A percentile compares a stretch with the other conserved stretches of the same genome.
Evolutionary conservation across 1,140 invertebrate genomes (phyloP).

Genomic region (Hycleus phaleratus): DNA sequence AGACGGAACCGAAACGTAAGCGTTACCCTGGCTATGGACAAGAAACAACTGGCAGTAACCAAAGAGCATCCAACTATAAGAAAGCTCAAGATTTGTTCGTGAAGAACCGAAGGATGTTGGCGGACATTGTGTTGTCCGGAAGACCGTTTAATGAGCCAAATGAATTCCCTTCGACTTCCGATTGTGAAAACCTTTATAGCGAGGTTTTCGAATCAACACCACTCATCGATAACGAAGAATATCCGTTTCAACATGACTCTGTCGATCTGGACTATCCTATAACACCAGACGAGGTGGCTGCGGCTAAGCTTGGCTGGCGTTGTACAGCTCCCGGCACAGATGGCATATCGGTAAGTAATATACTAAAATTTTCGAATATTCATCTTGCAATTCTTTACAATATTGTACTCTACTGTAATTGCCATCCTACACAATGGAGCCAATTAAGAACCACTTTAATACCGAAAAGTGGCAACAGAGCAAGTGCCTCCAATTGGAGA

Average conservation of each 20-base stretch:
- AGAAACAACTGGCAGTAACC: not conserved
- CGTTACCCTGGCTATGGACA: too few species aligned
- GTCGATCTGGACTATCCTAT: too few species aligned
- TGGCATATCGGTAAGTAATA: too few species aligned
- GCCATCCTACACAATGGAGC: not conserved
- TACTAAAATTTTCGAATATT: too few species aligned
- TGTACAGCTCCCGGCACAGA: too few species aligned
- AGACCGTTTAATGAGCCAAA: not conserved
- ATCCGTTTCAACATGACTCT: too few species aligned
- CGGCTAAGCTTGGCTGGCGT: too few species aligned
- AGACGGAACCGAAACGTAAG: too few species aligned
- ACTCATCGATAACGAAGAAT: too few species aligned
- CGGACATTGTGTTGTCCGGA: too few species aligned
- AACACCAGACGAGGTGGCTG: too few species aligned
- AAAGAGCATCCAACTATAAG: not conserved
- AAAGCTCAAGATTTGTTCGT: slow-evolving; percentile 4
- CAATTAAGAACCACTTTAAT: slow-evolving; percentile 12
- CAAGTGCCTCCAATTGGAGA: slow-evolving; percentile 22
- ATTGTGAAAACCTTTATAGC: not conserved
- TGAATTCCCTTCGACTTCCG: not conserved
- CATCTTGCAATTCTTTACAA: slow-evolving; percentile 19
- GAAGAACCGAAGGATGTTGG: slow-evolving; percentile 1
- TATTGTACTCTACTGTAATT: slow-evolving; percentile 3
- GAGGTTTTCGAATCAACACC: slow-evolving; percentile 1
- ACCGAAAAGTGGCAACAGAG: slow-evolving; percentile 15